Conservation (phyloP, 1,140 invertebrate species). For the Papilio glaucus region DNA sequence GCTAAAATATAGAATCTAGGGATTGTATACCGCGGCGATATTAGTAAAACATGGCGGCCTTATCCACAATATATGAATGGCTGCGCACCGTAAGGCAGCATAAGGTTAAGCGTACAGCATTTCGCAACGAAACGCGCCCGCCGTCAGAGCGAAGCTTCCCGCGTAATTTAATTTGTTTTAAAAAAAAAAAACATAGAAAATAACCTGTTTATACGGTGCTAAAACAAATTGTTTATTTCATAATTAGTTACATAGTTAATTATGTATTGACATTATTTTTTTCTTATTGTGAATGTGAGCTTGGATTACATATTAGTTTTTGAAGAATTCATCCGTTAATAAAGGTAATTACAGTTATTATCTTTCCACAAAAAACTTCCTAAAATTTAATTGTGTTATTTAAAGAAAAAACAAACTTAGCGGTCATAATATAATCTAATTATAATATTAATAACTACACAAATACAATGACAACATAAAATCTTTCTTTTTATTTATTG, state of each 20-base stretch:
- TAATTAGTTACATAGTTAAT: background rate
- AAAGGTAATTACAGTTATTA: background rate
- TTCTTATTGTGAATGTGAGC: background rate
- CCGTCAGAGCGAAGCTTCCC: constrained; percentile 26
- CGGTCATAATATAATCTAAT: too few species aligned
- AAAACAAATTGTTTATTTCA: background rate
- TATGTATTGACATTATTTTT: background rate
- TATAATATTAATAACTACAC: too few species aligned
- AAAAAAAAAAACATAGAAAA: background rate
- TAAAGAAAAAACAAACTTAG: too few species aligned
- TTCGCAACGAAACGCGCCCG: constrained; percentile 33
- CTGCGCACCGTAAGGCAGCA: constrained; percentile 28
- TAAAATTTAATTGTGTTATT: too few species aligned
- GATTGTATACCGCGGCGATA: background rate
- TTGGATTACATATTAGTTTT: constrained; percentile 7
- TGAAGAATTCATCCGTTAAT: background rate
- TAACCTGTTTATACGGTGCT: background rate
- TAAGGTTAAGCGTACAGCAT: constrained; percentile 33
- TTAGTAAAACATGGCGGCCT: constrained; percentile 20
- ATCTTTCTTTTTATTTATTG: too few species aligned
- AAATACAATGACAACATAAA: too few species aligned
- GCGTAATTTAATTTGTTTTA: constrained; percentile 1
- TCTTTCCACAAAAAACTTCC: too few species aligned
- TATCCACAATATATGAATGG: constrained; percentile 30
- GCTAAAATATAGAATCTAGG: background rate